Evolutionary conservation across 2,888 invertebrate genomes (phyloP).

Genomic region (Parasteatoda lunata): DNA sequence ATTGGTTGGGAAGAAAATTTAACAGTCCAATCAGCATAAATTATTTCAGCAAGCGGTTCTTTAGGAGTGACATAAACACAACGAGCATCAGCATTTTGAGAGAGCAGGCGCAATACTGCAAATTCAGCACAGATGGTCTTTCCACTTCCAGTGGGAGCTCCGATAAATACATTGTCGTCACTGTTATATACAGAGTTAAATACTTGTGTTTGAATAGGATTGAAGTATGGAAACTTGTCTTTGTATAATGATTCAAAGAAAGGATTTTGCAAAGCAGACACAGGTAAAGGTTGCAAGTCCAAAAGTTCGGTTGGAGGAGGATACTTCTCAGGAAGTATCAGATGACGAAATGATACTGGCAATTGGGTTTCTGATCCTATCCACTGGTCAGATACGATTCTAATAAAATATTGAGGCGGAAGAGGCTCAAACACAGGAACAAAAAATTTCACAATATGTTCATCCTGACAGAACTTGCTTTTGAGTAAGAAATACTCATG

Average conservation of each 20-base stretch:
- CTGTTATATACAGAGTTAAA: conserved; percentile 99
- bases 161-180: conserved; percentile 98
- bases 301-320: conserved; percentile 97
- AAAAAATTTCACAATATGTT: conserved; percentile 97
- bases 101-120: conserved; percentile 90
- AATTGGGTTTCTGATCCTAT: conserved; percentile 91
- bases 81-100: conserved; percentile 80
- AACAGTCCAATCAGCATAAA: conserved; percentile 92
- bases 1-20: conserved; percentile 83
- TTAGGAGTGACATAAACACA: conserved; percentile 96
- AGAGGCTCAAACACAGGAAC: conserved; percentile 99
- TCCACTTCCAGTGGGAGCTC: conserved; percentile 89
- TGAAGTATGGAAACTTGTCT: conserved; percentile 93
- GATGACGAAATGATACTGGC: conserved; percentile 96
- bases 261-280: conserved; percentile 86
- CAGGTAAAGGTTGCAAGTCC: conserved; percentile 95
- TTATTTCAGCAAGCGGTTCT: conserved; percentile 89
- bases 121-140: conserved; percentile 97
- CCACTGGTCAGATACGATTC: conserved; percentile 78
- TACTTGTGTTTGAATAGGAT: conserved; percentile 99
- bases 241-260: conserved; percentile 87
- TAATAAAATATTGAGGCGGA: conserved; percentile 97
- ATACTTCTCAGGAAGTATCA: conserved; percentile 98
- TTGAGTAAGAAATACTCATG: conserved; percentile 97
- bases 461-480: conserved; percentile 92